phyloP scores from a whole-genome alignment of 2,113 vertebrate species.

The Sciurus niger region DNA sequence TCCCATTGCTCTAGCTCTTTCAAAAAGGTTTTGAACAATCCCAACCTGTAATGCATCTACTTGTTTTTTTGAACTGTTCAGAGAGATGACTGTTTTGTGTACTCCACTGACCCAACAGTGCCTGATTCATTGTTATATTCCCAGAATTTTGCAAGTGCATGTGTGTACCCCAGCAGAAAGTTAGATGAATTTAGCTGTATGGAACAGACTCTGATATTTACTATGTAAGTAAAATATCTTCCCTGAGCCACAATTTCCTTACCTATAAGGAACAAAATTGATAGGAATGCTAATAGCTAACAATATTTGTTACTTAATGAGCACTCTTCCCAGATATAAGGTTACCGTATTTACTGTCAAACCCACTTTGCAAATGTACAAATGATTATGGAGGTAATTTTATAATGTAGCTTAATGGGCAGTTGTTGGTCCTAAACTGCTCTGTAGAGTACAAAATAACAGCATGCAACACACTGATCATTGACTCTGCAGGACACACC shows the following conservation, averaged over 20 bases:
- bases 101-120: neutral
- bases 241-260: neutral
- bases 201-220: neutral
- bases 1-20: neutral
- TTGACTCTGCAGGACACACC: neutral
- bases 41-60: neutral
- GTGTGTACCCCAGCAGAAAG: neutral
- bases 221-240: neutral
- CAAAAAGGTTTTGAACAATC: neutral
- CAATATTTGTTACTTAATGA: neutral
- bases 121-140: neutral
- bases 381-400: neutral
- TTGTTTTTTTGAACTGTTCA: neutral
- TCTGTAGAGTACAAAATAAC: neutral
- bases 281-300: neutral
- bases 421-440: neutral
- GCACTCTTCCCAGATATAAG: neutral
- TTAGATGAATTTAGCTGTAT: neutral
- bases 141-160: neutral
- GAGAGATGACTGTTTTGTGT: neutral
- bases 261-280: constrained; percentile 10
- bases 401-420: neutral
- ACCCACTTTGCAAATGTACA: neutral
- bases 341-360: neutral
- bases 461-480: neutral